Base-by-base conservation (phyloP, 1,140 invertebrate species). In the Lepidurus couesii region DNA sequence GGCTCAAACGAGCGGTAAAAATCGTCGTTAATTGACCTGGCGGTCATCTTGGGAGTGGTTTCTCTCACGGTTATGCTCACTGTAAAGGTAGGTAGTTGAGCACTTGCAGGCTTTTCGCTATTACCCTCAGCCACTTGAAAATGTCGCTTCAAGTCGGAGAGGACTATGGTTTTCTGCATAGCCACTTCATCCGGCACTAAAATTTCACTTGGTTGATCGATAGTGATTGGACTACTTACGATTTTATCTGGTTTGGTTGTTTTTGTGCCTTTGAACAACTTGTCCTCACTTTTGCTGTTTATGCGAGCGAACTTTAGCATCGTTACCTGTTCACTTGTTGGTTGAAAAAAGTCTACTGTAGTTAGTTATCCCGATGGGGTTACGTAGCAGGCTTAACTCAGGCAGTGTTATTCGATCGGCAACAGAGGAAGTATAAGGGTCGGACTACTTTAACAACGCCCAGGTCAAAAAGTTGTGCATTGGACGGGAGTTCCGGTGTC, bases 381-480 rank as follows among this genome's bases (percentile, higher is more conserved):
- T 65, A 21, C 53, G 7, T 65, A 65, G 21, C 13, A 65, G 53
- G 53, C 13, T 65, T n/a, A 21, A n/a, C 16, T 65, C 53, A 21
- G 53, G 7, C 53, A 10, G 21, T 65, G 53, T 65, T 65, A 21
- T 65, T 65, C 16, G 13, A 7, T 21, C 13, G 21, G 53, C 13
- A 65, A 65, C 53, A 21, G 53, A 65, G 53, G 53, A 65, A 65
- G 53, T 65, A 65, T 65, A 65, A 65, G 53, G 53, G 53, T 65
- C 21, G 53, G 53, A 65, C 16, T 21, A n/a, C 21, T n/a, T 65
- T 21, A 65, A 65, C 53, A 65, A 65, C 53, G 53, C 53, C 53
- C 53, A 65, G 53, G 53, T 65, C 53, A 65, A 21, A 65, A n/a
- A 13, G 21, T 21, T 65, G 53, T 65, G 53, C 53, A 65, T 65